Evolutionary conservation across 2,113 vertebrate species (phyloP).

Genomic region (Colius striatus): DNA sequence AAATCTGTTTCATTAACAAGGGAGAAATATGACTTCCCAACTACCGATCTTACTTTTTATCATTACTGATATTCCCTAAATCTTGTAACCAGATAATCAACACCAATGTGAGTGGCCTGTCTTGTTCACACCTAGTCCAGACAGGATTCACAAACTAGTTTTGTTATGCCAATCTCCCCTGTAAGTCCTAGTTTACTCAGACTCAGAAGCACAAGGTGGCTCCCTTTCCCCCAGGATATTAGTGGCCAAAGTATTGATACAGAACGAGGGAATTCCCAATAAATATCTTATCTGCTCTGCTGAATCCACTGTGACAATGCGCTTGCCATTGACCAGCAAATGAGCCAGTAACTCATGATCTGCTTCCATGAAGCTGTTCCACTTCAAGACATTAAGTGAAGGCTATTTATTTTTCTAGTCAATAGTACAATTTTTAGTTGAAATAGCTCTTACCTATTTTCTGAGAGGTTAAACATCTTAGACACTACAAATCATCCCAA

Average conservation of each 20-base stretch:
- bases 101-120: background rate
- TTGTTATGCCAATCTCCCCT: background rate
- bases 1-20: background rate
- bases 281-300: background rate
- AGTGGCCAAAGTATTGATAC: background rate
- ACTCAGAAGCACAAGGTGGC: background rate
- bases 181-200: background rate
- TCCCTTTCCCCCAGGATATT: background rate
- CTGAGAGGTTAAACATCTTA: background rate
- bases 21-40: background rate
- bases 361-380: background rate
- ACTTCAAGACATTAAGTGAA: background rate
- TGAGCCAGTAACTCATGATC: background rate
- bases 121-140: background rate
- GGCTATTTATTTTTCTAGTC: background rate
- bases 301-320: background rate
- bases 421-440: background rate
- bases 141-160: background rate
- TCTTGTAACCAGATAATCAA: background rate
- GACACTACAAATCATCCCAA: background rate
- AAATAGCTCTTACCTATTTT: background rate
- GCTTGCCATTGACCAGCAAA: accelerated
- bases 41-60: background rate
- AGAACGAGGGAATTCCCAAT: background rate
- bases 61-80: background rate